Base-by-base conservation (phyloP, 53 echinoderm and acorn worm genomes). In the Crossaster papposus region DNA sequence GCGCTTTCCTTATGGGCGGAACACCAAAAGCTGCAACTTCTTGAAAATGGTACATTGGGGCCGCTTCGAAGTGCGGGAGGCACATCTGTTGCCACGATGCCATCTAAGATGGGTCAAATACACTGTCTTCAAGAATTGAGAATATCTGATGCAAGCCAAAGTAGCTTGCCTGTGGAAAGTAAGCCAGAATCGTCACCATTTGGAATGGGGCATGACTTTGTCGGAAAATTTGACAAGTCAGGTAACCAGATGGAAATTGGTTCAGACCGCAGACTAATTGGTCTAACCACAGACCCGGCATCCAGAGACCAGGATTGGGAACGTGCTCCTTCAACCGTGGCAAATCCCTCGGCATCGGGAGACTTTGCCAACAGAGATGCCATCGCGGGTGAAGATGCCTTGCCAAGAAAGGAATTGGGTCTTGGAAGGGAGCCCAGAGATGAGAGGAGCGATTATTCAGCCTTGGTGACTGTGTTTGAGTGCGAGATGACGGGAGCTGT, bases 401-500 rank as follows among this genome's bases (percentile, higher is more conserved):
- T 85, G 85, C 85, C 85, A 85, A 85, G 72, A 72, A 72, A 36
- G 7, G 72, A 72, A 51, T 20, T 52, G 72, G 14, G 32, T 72
- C 85, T 85, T 85, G 85, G 85, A 85, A 35, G 26, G 14, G 85
- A 85, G 88, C 70, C 64, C 65, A 58, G 78, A 88, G 76, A 20
- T n/a, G n/a, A 38, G 38, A 72, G 28, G 15, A 63, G 53, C 30
- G 64, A 24, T 22, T 65, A 54, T 33, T 26, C 63, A 51, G 83
- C 83, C 30, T 79, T 51, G 3, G 23, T 50, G 28, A 64, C 29
- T 34, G 32, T 38, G 30, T 32, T 70, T 37, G 89, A 78, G 54
- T 70, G 68, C 36, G 81, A 94, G 34, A 29, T 93, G 68, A 77
- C 70, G 38, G 51, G 77, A 65, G 81, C 83, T 82, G 97, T 87